Evolutionary conservation across 1,140 invertebrate genomes (phyloP).

Genomic region (Formica selysi): DNA sequence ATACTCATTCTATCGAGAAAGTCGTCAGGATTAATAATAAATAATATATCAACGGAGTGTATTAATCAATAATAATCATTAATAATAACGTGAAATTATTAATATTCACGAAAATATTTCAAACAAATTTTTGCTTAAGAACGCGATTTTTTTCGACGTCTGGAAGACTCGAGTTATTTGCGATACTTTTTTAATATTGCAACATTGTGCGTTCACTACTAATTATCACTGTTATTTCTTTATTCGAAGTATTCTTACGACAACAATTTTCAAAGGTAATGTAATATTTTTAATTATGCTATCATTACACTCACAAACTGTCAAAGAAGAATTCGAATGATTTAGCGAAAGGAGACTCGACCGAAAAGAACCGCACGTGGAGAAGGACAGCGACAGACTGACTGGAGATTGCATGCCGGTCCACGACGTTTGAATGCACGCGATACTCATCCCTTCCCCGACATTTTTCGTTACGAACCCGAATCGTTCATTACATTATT

Average conservation of each 20-base stretch:
- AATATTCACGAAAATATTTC: not conserved
- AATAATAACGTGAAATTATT: not conserved
- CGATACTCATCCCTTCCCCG: constrained; percentile 13
- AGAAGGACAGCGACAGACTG: constrained; percentile 31
- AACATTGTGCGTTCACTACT: not conserved
- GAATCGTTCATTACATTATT: constrained; percentile 23
- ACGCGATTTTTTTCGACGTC: not conserved
- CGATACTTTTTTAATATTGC: not conserved
- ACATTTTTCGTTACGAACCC: not conserved
- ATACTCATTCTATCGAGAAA: not conserved
- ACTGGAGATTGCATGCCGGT: constrained; percentile 14
- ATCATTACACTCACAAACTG: constrained; percentile 2
- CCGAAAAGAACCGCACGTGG: not conserved
- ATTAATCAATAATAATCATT: not conserved
- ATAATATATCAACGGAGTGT: not conserved
- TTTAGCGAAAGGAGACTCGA: not conserved
- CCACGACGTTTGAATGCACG: not conserved
- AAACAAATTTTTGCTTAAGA: not conserved
- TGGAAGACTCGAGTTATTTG: not conserved
- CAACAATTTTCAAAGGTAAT: not conserved
- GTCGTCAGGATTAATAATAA: not conserved
- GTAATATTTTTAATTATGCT: not conserved
- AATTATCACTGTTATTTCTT: not conserved
- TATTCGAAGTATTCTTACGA: constrained; percentile 15
- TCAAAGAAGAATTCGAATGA: not conserved